Percentiles rank a stretch among this genome's conserved stretches.
phyloP scores from a whole-genome alignment of 1,140 invertebrate genomes.

The Leptestheria dahalacensis region DNA sequence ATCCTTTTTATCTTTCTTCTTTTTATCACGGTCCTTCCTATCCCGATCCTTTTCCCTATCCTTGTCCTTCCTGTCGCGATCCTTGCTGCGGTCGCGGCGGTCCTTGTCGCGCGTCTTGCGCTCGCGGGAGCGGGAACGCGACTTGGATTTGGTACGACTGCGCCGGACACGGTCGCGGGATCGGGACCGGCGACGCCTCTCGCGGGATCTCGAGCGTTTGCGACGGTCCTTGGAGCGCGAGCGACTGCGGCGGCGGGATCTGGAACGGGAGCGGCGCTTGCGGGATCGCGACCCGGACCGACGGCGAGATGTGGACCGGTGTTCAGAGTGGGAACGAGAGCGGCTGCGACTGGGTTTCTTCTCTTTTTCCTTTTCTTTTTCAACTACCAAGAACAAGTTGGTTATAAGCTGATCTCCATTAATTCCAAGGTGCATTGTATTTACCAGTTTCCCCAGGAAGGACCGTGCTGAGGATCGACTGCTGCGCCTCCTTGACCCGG shows the following conservation, averaged over 20 bases:
- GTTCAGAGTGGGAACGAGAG: neutral
- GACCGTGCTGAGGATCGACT: constrained; percentile 78
- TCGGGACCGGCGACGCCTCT: constrained; percentile 38
- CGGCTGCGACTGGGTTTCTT: constrained; percentile 14
- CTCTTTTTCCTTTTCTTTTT: constrained; percentile 22
- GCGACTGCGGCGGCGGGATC: constrained; percentile 65
- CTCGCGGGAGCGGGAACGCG: constrained; percentile 19
- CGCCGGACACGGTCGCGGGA: constrained; percentile 23
- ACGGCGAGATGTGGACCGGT: constrained; percentile 3
- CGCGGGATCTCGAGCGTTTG: constrained; percentile 25
- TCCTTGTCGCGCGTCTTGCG: constrained; percentile 13
- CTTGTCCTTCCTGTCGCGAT: neutral
- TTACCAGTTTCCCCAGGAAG: constrained; percentile 40
- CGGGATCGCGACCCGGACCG: constrained; percentile 3
- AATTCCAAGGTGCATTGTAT: constrained; percentile 14
- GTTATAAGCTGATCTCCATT: constrained; percentile 5
- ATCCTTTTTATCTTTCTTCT: constrained; percentile 18
- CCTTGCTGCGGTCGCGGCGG: neutral
- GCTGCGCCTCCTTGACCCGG: constrained; percentile 85
- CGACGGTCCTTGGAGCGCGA: constrained; percentile 45
- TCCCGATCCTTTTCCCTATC: constrained; percentile 13
- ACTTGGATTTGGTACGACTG: constrained; percentile 32
- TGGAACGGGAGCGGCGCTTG: constrained; percentile 28
- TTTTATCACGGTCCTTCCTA: constrained; percentile 15
- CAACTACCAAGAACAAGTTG: constrained; percentile 8